Evolutionary conservation across 2,888 invertebrate genomes (phyloP).

Genomic region (Ceraclea dissimilis): DNA sequence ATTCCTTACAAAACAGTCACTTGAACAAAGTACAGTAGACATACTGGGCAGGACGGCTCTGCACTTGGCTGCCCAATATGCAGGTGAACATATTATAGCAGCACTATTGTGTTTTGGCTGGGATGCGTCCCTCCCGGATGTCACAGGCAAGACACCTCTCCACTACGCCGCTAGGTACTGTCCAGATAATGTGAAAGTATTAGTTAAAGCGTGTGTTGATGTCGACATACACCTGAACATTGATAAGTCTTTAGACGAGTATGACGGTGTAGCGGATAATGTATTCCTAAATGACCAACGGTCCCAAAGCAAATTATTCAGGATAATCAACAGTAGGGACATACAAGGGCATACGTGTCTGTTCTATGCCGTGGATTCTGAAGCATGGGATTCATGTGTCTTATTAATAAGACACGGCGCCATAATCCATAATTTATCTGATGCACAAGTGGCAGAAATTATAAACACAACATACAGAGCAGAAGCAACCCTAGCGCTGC

Average conservation of each 20-base stretch:
- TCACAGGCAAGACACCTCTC: neutral
- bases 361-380: neutral
- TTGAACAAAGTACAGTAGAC: neutral
- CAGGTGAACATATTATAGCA: neutral
- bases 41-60: neutral
- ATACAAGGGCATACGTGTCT: neutral
- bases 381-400: neutral
- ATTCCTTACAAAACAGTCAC: neutral
- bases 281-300: neutral
- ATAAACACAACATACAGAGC: neutral
- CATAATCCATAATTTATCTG: neutral
- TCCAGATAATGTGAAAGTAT: neutral
- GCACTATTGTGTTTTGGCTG: neutral
- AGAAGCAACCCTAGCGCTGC: too few relatives aligned
- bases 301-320: neutral
- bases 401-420: neutral
- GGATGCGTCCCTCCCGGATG: neutral
- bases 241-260: neutral
- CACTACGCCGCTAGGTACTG: neutral
- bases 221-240: neutral
- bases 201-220: neutral
- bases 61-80: neutral
- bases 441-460: neutral
- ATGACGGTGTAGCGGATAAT: neutral
- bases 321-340: neutral